Evolutionary conservation across 2,797 vertebrate genomes (phyloP), one percentile per base, ranked within the genome.

Genomic region (Yasuhikotakia modesta): DNA sequence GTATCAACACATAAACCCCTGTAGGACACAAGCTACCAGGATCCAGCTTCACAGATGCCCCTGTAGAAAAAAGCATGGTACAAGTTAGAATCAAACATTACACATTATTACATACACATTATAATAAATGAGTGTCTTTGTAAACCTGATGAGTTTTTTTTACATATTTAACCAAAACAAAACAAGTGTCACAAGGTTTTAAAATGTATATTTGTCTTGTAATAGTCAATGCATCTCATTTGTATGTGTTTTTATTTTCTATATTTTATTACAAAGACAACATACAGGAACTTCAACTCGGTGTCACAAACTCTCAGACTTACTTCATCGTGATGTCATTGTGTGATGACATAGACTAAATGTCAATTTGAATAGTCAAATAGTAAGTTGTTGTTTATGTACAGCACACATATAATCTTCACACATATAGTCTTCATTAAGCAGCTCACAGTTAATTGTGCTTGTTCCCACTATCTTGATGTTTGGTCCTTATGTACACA

Each of bases 1-100:
- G 89, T 90, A 90, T 85, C 84, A 92, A 92, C 91, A 91, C 85
- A 66, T 87, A 81, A 86, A 73, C 82, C 85, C 83, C 83, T 70
- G 32, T 48, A 80, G 13, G 50, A 6, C 73, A 71, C 48, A 14
- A 66, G 61, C 45, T 48, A n/a, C 58, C 58, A 67, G 24, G 24
- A 48, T 27, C 39, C 2, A 21, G 55, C 19, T 55, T 22, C 8
- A 53, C 21, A 5, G 32, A 21, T 8, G 16, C 8, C 13, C 14
- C 14, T 21, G 19, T 12, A 22, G n/a, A 63, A 30, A 30, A 43
- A 21, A 2, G 5, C 2, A 48, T 1, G 17, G 32, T 52, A 46
- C 45, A n/a, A 17, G 46, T 19, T 30, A 74, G 63, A 58, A 2
- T 64, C 3, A 14, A 61, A 30, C 72, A 21, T 35, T 17, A 50